These are phyloP conservation scores for Exephanes ischioxanthus DNA, from an alignment of 2,888 invertebrate genomes.

Conservation along the genomic window DNA sequence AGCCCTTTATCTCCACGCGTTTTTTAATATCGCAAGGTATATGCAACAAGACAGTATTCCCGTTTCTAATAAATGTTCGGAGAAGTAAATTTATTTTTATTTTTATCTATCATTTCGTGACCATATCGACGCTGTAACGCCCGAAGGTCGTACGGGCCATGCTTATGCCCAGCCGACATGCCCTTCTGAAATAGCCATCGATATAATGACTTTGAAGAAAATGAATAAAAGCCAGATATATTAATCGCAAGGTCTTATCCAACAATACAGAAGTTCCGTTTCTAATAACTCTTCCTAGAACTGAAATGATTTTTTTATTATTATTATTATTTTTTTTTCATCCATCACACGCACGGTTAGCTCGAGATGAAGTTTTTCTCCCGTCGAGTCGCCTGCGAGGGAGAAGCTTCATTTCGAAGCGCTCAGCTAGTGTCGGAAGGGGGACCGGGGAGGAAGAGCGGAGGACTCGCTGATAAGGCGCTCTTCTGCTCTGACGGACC, in stretches of 20 bases:
- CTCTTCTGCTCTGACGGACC: constrained; percentile 63
- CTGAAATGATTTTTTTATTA: background rate
- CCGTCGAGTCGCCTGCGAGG: background rate
- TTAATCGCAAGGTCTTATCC: background rate
- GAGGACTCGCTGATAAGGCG: constrained; percentile 66
- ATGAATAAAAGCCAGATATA: background rate
- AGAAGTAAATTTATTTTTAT: background rate
- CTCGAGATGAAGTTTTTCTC: constrained; percentile 31
- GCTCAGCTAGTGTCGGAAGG: constrained; percentile 27
- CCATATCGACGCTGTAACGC: too few relatives aligned
- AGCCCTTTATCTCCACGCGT: background rate
- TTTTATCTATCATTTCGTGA: too few relatives aligned
- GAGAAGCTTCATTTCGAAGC: constrained; percentile 49
- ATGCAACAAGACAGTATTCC: too few relatives aligned
- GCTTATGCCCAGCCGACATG: too few relatives aligned
- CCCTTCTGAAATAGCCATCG: too few relatives aligned
- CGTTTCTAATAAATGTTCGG: background rate
- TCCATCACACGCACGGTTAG: background rate
- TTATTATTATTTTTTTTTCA: background rate
- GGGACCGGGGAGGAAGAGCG: constrained; percentile 22
- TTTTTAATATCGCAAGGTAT: too few relatives aligned
- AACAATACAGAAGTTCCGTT: background rate
- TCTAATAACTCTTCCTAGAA: background rate
- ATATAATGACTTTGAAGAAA: too few relatives aligned
- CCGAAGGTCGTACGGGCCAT: too few relatives aligned